Base-by-base conservation (phyloP, 2,888 invertebrate species). In the Tinea trinotella region DNA sequence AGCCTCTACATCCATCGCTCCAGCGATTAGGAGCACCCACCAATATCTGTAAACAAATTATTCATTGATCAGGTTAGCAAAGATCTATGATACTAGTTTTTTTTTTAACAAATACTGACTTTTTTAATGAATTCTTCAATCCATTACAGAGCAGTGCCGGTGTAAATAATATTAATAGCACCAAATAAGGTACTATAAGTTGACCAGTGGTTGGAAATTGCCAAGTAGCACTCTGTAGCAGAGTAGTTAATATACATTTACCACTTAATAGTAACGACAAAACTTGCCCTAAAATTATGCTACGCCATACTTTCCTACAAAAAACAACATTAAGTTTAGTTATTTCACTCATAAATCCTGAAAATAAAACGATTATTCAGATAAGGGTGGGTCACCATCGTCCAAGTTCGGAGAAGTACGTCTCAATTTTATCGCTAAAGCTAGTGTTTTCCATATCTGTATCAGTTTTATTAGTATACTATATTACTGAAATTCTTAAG, bases 1-100 rank as follows among this genome's bases (percentile, higher is more conserved):
- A 4, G 95, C 95, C 78, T 95, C 93, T n/a, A 96, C 95, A 68
- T 96, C 95, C 57, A 94, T 88, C 52, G 91, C 75, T 22, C 94
- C 93, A 10, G 95, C 87, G 59, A 95, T 76, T 57, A 94, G 77
- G 64, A 95, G 91, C 61, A 93, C 89, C 92, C 93, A 94, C 83
- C 83, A 84, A 66, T 68, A 69, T 57, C 84, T 67, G 91, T 5
- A 69, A 73, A 52, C 40, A 18, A 24, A n/a, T 20, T 40, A 18
- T 13, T 24, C 10, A 54, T 15, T 4, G 15, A 13, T n/a, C 13
- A 7, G 7, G 10, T 35, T 35, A 4, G n/a, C 35, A 9, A 35
- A 7, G 10, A 35, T 3, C 35, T 35, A 24, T 35, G 6, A 12
- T 35, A 35, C 24, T 12, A 35, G 10, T 35, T 35, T 7, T 35